phyloP scores from a whole-genome alignment of 2,888 invertebrate genomes.

The Junonia oenone region DNA sequence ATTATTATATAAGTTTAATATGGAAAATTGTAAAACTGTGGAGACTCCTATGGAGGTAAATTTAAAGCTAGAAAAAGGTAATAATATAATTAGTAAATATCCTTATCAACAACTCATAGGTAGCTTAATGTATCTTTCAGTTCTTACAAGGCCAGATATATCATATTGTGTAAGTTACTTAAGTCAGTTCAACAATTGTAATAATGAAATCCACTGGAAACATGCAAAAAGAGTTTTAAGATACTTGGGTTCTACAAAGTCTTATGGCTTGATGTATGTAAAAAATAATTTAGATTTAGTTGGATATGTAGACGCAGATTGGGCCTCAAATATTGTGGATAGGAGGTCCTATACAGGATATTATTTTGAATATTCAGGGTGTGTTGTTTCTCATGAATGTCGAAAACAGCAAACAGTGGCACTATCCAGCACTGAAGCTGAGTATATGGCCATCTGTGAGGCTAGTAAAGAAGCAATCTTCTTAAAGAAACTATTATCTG shows the following conservation, averaged over 20 bases:
- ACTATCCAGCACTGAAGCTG: not conserved
- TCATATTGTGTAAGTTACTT: not conserved
- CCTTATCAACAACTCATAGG: not conserved
- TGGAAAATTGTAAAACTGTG: not conserved
- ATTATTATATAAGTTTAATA: slow-evolving; percentile 22
- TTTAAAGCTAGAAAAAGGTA: slow-evolving; percentile 20
- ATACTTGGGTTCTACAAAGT: not conserved
- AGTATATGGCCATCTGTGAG: not conserved
- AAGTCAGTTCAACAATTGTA: not conserved
- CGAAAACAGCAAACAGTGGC: slow-evolving; percentile 1
- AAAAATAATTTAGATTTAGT: not conserved
- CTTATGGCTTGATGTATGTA: not conserved
- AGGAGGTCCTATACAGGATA: not conserved
- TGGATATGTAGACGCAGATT: not conserved
- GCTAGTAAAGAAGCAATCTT: not conserved
- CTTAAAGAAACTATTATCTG: not conserved
- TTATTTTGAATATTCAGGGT: not conserved
- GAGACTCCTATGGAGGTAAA: slow-evolving; percentile 28
- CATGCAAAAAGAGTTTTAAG: not conserved
- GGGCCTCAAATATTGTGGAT: not conserved
- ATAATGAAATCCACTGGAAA: not conserved
- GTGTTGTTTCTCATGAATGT: not conserved
- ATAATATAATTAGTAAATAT: not conserved
- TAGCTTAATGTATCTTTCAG: not conserved
- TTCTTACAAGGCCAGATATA: not conserved